Evolutionary conservation across 1,140 invertebrate species (phyloP).

Genomic region (Cataglyphis hispanica): DNA sequence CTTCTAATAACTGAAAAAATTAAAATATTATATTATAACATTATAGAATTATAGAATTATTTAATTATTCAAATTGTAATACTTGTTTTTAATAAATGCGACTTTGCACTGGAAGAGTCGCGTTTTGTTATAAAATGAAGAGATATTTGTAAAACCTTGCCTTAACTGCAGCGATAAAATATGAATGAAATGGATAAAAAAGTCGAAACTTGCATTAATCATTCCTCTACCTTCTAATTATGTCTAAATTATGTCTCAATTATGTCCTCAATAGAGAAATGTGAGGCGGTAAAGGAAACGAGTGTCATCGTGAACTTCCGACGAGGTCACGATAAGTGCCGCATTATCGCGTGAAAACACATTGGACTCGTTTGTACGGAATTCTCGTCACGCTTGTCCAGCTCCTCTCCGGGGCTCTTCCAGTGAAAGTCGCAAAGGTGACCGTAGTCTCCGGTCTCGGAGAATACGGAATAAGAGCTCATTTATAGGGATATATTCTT

Average conservation of each 20-base stretch:
- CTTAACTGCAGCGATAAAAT: background rate
- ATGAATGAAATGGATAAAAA: background rate
- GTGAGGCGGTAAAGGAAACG: background rate
- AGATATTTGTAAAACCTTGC: background rate
- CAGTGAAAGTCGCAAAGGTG: conserved; percentile 82
- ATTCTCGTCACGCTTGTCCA: conserved; percentile 80
- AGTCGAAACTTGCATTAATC: background rate
- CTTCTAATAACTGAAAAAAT: too few relatives aligned
- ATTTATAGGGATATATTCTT: conserved; percentile 78
- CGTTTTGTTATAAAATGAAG: background rate
- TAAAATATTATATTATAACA: too few relatives aligned
- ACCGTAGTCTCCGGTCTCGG: conserved; percentile 70
- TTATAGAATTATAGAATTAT: too few relatives aligned
- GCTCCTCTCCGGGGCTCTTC: conserved; percentile 66
- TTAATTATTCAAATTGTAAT: background rate
- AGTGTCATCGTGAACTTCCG: conserved; percentile 58
- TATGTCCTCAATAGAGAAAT: background rate
- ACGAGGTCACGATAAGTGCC: conserved; percentile 10
- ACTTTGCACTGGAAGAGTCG: background rate
- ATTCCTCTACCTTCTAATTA: background rate
- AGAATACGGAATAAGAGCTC: conserved; percentile 81
- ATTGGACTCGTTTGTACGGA: background rate
- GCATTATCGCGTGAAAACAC: conserved; percentile 22
- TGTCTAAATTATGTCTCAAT: conserved; percentile 23
- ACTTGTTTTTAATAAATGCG: background rate